Evolutionary conservation across 2,888 invertebrate genomes (phyloP), one percentile per base, ranked within the genome.

Genomic region (Ceraclea dissimilis): DNA sequence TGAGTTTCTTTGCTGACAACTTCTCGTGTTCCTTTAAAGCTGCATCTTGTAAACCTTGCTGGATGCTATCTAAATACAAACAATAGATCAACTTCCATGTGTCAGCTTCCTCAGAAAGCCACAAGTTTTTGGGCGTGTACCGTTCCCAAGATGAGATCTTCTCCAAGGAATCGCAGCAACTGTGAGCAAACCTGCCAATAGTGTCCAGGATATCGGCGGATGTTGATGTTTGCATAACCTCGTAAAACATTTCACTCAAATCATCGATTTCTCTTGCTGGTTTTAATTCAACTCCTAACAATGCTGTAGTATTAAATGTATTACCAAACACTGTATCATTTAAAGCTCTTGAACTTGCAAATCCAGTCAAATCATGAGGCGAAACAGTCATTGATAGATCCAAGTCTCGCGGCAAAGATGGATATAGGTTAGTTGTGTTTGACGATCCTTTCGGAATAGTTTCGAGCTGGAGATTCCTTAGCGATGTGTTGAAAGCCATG

Each of bases 61-160:
- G 73, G 49, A 90, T 73, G 21, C 93, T 82, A 72, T 95, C 93
- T 63, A 87, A 83, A 71, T 89, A 93, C 13, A 96, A 72, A 60
- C 88, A 88, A 64, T 85, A 83, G 4, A 95, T 67, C 20, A 96
- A 76, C 63, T 90, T 82, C 95, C 95, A 96, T 1, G 91, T 93
- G 66, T 91, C 89, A 31, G 88, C 81, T 69, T 96, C 96, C 65
- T 87, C 85, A 60, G 87, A 85, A 34, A 95, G 66, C 83, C 83
- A 85, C 62, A 72, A 67, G 49, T 75, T 77, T 54, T 76, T 72
- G 17, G 68, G 67, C 60, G 71, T 79, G 64, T 73, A 79, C 67
- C 72, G 66, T 70, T 75, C 69, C 78, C 76, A 77, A 10, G 77
- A 73, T 58, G 76, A 76, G 1, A 76, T 71, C 52, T 73, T 67